Base-by-base conservation (phyloP, 2,888 invertebrate genomes). In the Argyresthia albistria region DNA sequence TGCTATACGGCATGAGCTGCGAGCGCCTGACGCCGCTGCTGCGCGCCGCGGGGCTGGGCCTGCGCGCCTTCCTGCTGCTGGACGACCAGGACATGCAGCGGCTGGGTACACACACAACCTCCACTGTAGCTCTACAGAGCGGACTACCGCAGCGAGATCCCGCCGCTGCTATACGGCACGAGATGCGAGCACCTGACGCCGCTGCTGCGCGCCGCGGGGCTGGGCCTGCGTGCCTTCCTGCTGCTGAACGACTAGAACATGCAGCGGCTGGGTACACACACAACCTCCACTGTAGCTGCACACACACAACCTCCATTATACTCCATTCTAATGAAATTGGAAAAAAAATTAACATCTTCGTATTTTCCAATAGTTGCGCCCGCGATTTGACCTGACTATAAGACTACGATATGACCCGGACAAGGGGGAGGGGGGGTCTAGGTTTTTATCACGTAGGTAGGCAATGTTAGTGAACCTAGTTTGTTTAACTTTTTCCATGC, bases 1-100 rank as follows among this genome's bases (percentile, higher is more conserved):
- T 92, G 1, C 70, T 93, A 0, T 86, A 88, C 59, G 91, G 91
- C 2, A 90, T 91, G 88, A 87, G 86, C 55, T 89, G 91, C 62
- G 90, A 90, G 58, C 71, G 73, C 39, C 73, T 91, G 36, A 73
- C 76, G 0, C 64, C 76, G 1, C 51, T 78, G 2, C 88, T 93
- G 57, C 62, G 76, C 50, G 76, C 86, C 11, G 77, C 72, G 53
- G 73, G 80, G 8, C 84, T 92, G 56, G 79, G 81, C 63, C 74
- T 93, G 15, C 78, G 83, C 53, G 78, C 80, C 1, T 91, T 93
- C 61, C 65, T 93, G 4, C 73, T 89, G 42, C 62, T 91, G 43
- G 86, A 89, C 59, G 90, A 92, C 48, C 67, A 82, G 0, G 89
- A 90, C 61, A 80, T 93, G 68, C 65, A 3, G 15, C 10, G 11